Evolutionary conservation across 1,140 invertebrate species (phyloP), one percentile per base, ranked within the genome.

Genomic region (Calephelis nemesis): DNA sequence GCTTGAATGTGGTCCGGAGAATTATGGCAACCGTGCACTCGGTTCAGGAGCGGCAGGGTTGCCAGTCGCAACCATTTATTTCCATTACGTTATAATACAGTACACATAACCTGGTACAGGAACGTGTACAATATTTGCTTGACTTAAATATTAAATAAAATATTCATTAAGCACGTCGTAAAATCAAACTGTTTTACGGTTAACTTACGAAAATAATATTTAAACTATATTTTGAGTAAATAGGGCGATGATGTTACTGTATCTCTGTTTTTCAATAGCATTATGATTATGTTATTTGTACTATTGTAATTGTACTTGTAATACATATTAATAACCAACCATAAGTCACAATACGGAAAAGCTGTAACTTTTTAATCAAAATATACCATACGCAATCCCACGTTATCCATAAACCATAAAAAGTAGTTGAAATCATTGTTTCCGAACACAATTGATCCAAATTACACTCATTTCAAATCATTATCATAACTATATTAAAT

Each of bases 401-500:
- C 8, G 19, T 54, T 15, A 0, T 30, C 71, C 50, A 65, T 75
- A 71, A 71, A 75, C 50, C 65, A 70, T 60, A 42, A 45, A 69
- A 67, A 49, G 63, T 66, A 72, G 58, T 70, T 74, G 71, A 76
- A 78, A 67, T 70, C 69, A 54, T 65, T 71, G 47, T 67, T 67
- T 12, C 63, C 58, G 30, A 66, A 19, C 40, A 70, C 15, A 75
- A 54, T 69, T 67, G 49, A 47, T 74, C 82, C 75, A 87, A 89
- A 87, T 89, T 87, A 89, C 81, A 88, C 68, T 74, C 78, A 83
- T 89, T 81, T 82, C 81, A 82, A 74, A 76, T 86, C 89, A 87
- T 87, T 82, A 78, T 79, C 73, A 81, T 84, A 84, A 86, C 79
- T 71, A 85, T 87, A 91, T 87, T 88, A 89, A 91, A 91, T 88